Percentiles rank a stretch among this genome's conserved stretches.
phyloP scores from a whole-genome alignment of 2,888 invertebrate genomes.

The Panopea generosa region DNA sequence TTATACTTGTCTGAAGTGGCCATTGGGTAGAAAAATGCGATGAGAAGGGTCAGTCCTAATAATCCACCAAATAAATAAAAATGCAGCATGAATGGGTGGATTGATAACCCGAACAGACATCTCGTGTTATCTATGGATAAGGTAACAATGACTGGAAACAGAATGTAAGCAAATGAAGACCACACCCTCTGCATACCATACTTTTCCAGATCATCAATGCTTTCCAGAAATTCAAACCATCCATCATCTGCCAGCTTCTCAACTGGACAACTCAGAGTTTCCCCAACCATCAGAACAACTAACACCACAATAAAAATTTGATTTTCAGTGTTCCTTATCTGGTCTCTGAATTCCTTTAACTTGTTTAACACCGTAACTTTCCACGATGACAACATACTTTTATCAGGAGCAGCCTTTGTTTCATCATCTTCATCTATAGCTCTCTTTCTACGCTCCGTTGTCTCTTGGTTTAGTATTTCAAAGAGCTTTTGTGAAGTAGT shows the following conservation, averaged over 20 bases:
- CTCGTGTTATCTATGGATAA: constrained; percentile 77
- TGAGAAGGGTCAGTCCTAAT: constrained; percentile 72
- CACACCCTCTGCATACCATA: constrained; percentile 82
- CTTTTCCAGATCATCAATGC: constrained; percentile 81
- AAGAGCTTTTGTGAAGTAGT: constrained; percentile 39
- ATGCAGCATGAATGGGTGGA: constrained; percentile 80
- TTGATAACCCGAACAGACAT: constrained; percentile 76
- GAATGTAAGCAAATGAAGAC: constrained; percentile 78
- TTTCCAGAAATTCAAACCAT: constrained; percentile 83
- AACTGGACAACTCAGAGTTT: constrained; percentile 76
- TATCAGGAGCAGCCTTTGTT: not conserved
- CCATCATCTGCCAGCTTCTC: constrained; percentile 82
- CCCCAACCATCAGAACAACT: constrained; percentile 77
- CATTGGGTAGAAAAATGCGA: constrained; percentile 80
- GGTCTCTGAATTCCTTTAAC: constrained; percentile 58
- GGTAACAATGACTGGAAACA: constrained; percentile 77
- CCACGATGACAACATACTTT: constrained; percentile 2
- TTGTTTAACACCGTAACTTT: not conserved
- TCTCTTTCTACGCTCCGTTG: constrained; percentile 6
- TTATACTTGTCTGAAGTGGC: constrained; percentile 71
- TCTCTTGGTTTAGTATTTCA: constrained; percentile 19
- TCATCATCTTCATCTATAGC: not conserved
- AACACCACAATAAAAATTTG: constrained; percentile 76
- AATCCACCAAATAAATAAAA: constrained; percentile 80
- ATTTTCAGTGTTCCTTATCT: constrained; percentile 61